phyloP scores from a whole-genome alignment of 2,797 vertebrate genomes.

The Dallia pectoralis region DNA sequence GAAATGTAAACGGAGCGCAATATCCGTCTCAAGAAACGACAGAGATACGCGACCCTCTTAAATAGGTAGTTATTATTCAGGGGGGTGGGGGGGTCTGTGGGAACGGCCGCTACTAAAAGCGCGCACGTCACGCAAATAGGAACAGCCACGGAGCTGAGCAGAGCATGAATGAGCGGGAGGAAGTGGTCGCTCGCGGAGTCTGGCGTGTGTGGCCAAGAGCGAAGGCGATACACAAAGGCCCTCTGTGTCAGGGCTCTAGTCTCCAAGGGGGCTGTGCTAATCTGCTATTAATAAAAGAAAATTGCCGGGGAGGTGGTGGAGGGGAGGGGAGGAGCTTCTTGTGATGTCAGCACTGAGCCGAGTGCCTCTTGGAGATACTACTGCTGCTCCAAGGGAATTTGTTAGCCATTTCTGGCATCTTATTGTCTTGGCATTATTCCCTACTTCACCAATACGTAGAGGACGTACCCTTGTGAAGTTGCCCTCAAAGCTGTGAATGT shows the following conservation, averaged over 20 bases:
- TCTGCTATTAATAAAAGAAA: constrained; percentile 81
- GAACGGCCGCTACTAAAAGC: constrained; percentile 72
- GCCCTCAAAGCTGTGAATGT: constrained; percentile 98
- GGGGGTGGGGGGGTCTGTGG: constrained; percentile 59
- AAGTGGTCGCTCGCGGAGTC: constrained; percentile 81
- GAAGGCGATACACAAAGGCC: constrained; percentile 78
- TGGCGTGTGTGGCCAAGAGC: constrained; percentile 83
- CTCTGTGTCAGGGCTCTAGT: constrained; percentile 72
- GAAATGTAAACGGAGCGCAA: constrained; percentile 47
- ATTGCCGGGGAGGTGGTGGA: constrained; percentile 43
- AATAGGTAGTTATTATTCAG: constrained; percentile 69
- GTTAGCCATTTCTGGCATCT: constrained; percentile 45
- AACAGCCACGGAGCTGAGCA: constrained; percentile 64
- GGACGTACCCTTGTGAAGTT: constrained; percentile 93
- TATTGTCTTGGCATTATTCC: not conserved
- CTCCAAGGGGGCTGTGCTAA: constrained; percentile 71
- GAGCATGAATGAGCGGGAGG: constrained; percentile 78
- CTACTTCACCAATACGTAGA: constrained; percentile 13
- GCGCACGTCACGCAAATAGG: constrained; percentile 72
- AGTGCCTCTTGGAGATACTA: constrained; percentile 6
- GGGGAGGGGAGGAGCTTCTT: constrained; percentile 52
- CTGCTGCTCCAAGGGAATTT: constrained; percentile 46
- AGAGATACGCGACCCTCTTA: constrained; percentile 52
- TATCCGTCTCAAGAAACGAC: constrained; percentile 39
- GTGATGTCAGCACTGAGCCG: constrained; percentile 62